These are phyloP conservation scores for Momotus momota DNA, from an alignment of 2,797 vertebrate genomes.

Conservation along the genomic window DNA sequence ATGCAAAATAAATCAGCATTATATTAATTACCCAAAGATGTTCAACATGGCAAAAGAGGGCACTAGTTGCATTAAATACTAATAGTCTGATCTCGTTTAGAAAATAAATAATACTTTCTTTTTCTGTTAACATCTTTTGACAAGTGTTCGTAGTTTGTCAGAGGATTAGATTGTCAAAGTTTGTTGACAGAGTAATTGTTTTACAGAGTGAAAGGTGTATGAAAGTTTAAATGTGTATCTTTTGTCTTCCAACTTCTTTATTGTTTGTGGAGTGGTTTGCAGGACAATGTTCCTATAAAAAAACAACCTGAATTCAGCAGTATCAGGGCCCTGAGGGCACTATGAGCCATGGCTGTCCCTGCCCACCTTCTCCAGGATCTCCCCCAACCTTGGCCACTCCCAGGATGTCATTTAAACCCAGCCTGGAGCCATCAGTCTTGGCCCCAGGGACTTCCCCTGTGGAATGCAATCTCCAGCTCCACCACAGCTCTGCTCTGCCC, in stretches of 20 bases:
- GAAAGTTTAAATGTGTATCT: background rate
- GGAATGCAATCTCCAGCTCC: background rate
- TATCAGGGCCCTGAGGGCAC: background rate
- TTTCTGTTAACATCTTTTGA: background rate
- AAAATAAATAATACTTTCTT: background rate
- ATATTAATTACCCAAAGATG: background rate
- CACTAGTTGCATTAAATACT: background rate
- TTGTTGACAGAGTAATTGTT: background rate
- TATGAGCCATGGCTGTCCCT: background rate
- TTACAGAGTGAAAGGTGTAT: background rate
- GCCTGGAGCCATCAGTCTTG: too few relatives aligned
- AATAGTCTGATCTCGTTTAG: background rate
- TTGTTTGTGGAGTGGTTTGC: background rate
- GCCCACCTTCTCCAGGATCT: fast-evolving
- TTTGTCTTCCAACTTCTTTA: background rate
- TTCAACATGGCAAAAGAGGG: background rate
- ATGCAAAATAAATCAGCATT: background rate
- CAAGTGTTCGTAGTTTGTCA: background rate
- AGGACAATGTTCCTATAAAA: background rate
- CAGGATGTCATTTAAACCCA: background rate
- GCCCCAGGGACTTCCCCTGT: fast-evolving
- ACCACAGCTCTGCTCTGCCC: background rate
- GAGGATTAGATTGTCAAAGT: background rate
- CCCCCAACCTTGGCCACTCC: fast-evolving
- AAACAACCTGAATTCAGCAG: background rate